phyloP scores from a whole-genome alignment of 2,888 invertebrate species.

The Chymomyza procnemis region DNA sequence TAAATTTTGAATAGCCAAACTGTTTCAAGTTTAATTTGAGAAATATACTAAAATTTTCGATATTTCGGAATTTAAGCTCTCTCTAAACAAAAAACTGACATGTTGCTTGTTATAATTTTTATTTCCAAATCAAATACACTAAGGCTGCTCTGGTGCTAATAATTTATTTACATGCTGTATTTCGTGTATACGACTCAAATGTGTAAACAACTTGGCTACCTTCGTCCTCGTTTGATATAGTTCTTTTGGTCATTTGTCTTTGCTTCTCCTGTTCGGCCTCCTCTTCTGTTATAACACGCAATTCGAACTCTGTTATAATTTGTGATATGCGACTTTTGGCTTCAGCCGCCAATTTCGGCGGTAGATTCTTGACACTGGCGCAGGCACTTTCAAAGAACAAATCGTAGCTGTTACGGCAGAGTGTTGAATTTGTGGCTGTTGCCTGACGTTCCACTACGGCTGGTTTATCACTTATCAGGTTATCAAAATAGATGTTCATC shows the following conservation, averaged over 20 bases:
- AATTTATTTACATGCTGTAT: not conserved
- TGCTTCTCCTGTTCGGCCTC: slow-evolving; percentile 41
- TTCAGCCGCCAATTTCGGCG: slow-evolving; percentile 71
- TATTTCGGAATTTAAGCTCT: not conserved
- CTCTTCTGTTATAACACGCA: slow-evolving; percentile 69
- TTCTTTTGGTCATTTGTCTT: slow-evolving; percentile 10
- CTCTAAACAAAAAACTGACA: not conserved
- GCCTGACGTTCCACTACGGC: not conserved
- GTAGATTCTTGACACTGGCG: slow-evolving; percentile 66
- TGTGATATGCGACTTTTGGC: slow-evolving; percentile 71
- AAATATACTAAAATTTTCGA: not conserved
- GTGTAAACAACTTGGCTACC: slow-evolving; percentile 44
- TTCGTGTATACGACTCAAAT: slow-evolving; percentile 44
- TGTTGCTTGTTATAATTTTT: not conserved
- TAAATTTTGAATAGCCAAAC: not conserved
- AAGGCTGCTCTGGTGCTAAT: not conserved
- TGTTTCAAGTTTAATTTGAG: not conserved
- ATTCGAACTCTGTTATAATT: slow-evolving; percentile 69
- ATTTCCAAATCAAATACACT: not conserved
- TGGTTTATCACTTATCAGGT: slow-evolving; percentile 17
- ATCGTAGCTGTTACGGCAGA: slow-evolving; percentile 58
- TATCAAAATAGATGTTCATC: slow-evolving; percentile 46
- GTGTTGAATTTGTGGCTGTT: not conserved
- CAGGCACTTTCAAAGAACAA: slow-evolving; percentile 73
- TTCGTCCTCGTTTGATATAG: slow-evolving; percentile 17